phyloP scores from a whole-genome alignment of 2,888 invertebrate species.

The Machimus rusticus region DNA sequence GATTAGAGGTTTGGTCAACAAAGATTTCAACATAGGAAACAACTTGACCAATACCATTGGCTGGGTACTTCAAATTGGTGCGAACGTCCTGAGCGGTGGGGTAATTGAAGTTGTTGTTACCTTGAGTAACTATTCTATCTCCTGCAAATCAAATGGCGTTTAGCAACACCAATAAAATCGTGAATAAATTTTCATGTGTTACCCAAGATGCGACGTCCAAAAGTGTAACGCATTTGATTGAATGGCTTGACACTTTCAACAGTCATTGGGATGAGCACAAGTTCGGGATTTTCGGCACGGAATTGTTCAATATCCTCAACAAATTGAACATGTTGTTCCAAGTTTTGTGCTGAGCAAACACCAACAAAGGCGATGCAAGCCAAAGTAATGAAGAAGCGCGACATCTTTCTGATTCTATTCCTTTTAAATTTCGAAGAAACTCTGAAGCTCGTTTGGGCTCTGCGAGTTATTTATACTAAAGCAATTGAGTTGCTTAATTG shows the following conservation, averaged over 20 bases:
- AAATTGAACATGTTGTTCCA: conserved; percentile 5
- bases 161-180: not conserved
- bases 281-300: not conserved
- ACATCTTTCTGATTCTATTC: not conserved
- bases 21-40: conserved; percentile 40
- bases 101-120: conserved; percentile 26
- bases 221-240: conserved; percentile 15
- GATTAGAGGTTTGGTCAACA: conserved; percentile 42
- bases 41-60: conserved; percentile 23
- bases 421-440: not conserved
- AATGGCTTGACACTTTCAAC: not conserved
- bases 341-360: not conserved
- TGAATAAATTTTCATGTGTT: not conserved
- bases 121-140: conserved; percentile 39
- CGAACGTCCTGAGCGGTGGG: conserved; percentile 36
- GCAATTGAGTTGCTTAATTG: not conserved
- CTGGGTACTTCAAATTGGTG: conserved; percentile 35
- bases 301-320: conserved; percentile 41
- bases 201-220: conserved; percentile 25
- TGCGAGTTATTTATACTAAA: not conserved
- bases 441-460: not conserved
- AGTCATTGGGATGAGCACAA: conserved; percentile 21
- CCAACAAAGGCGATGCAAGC: not conserved
- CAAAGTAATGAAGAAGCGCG: not conserved
- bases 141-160: not conserved